Conservation (phyloP, 1,140 invertebrate species). For the Hycleus phaleratus region DNA sequence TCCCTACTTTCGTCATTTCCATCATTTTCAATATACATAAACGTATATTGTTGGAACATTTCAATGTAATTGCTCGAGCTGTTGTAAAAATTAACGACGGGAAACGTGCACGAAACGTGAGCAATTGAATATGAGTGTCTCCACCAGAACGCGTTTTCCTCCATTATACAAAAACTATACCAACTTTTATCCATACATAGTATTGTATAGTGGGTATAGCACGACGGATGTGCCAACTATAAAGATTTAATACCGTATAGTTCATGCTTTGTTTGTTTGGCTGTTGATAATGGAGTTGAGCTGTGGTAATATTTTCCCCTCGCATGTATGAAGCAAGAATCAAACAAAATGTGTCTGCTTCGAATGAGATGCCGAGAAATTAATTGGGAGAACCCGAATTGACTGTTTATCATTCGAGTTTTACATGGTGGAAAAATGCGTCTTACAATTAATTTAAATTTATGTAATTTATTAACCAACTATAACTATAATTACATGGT, state of each 20-base stretch:
- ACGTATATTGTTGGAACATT: constrained; percentile 11
- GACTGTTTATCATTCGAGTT: too few species aligned
- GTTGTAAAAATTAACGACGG: constrained; percentile 39
- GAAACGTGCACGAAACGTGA: constrained; percentile 37
- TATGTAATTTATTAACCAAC: too few species aligned
- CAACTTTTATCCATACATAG: not conserved
- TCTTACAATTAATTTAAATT: too few species aligned
- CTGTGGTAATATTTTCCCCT: too few species aligned
- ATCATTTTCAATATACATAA: constrained; percentile 26
- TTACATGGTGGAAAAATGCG: too few species aligned
- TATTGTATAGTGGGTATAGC: constrained; percentile 13
- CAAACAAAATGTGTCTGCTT: too few species aligned
- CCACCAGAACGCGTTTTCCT: constrained; percentile 18
- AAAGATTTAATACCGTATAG: constrained; percentile 26
- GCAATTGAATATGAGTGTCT: constrained; percentile 37
- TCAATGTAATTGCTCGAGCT: constrained; percentile 32
- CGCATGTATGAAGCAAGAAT: too few species aligned
- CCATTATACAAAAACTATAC: not conserved
- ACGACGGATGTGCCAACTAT: constrained; percentile 22
- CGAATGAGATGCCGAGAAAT: too few species aligned
- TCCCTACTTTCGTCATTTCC: not conserved
- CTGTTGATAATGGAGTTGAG: too few species aligned
- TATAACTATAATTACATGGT: too few species aligned
- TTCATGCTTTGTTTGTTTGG: constrained; percentile 9
- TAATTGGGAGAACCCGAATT: too few species aligned